Base-by-base conservation (phyloP, 1,140 invertebrate genomes). In the Drosophila nannoptera region DNA sequence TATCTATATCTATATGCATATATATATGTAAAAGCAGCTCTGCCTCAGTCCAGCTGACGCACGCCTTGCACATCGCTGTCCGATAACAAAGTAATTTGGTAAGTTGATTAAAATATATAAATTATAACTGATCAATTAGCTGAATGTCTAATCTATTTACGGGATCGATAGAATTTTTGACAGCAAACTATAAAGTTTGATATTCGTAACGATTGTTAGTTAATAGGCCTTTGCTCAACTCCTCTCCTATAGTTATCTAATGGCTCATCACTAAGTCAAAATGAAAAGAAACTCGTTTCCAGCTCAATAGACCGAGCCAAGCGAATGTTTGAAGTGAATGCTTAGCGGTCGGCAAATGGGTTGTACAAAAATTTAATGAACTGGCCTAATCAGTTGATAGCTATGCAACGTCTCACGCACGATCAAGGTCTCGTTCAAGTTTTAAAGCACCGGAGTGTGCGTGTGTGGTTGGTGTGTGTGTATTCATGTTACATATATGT, bases 1-100 rank as follows among this genome's bases (percentile, higher is more conserved):
- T 22, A 29, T 29, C 3, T 45, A 46, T 46, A 29, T 29, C 22
- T 29, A 46, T 22, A 46, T 46, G 29, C 6, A 6, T 7, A 22
- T 46, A 8, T n/a, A 11, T 29, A 22, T 46, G 6, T 46, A 14
- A 12, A 6, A 36, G 16, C 29, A 16, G 8, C 14, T 29, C 9
- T 6, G 32, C 43, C 40, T 42, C 59, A 42, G 48, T 58, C 29
- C 32, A 48, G 5, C 50, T 54, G 40, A 43, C 29, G 31, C 50
- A 49, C 38, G 7, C 35, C 35, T 48, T 43, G 42, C 42, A 40
- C 56, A 58, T 72, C 58, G 69, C 58, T 50, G 66, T 66, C 45
- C 70, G 70, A 64, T 59, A 63, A 69, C 35, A 64, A 12, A 40
- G 46, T 56, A 46, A 69, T 63, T 56, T 71, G 70, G 70, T 73